Evolutionary conservation across 2,113 vertebrate species (phyloP), one percentile per base, ranked within the genome.

Genomic region (Ia io): DNA sequence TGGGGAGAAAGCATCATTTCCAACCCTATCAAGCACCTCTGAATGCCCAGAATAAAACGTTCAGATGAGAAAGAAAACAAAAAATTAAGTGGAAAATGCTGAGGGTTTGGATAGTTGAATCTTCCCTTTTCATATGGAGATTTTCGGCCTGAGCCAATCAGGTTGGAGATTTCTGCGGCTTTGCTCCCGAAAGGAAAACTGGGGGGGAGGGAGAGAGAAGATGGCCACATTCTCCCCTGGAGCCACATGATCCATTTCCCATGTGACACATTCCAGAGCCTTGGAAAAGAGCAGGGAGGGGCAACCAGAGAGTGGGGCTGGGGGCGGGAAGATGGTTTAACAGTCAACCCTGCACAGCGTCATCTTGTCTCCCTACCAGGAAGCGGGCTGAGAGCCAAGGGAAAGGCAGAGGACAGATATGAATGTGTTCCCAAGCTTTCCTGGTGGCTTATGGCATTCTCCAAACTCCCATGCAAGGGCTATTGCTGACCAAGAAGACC

Each of bases 241-340:
- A 88, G 96, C 95, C 98, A 97, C 98, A 85, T 63, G 97, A 98
- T 97, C 96, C 44, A 51, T 96, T n/a, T 96, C 96, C 97, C 98
- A 85, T 98, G 96, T 97, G 98, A 97, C 96, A 95, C 96, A 71
- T 95, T 95, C 91, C 90, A 94, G 89, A 92, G 83, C 85, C 95
- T 90, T 82, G 23, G 93, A 95, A 59, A 84, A 96, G 49, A 79
- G 88, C 61, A 92, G 83, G 97, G 97, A 96, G 96, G 2, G 89
- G 96, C 35, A 70, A 85, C 77, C 35, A 90, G 88, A 90, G 94
- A 93, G 90, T 95, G 93, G 96, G 97, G 90, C 85, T 96, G 97
- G 96, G 97, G 97, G 96, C 65, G 90, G 97, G 88, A 97, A 96
- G 97, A 96, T 71, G 95, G 90, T 86, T 96, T 93, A 96, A 70